Evolutionary conservation across 64 coral and sea anemone species (phyloP), one percentile per base, ranked within the genome.

Genomic region (Pachyseris speciosa): DNA sequence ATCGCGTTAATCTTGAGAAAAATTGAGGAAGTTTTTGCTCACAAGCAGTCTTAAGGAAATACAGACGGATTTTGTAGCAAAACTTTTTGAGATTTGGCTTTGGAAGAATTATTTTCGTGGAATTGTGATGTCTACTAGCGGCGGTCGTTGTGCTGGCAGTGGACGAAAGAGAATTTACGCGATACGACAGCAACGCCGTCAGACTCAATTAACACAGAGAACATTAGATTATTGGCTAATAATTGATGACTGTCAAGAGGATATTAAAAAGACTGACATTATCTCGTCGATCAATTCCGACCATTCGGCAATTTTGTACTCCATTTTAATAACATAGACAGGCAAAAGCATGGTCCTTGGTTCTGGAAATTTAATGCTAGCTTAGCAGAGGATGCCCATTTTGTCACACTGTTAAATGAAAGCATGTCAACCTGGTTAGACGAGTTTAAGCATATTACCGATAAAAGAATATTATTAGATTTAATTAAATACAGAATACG

Each of bases 361-460:
- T 83, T 83, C 51, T 83, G 51, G 51, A 83, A 83, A 83, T 83
- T 83, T 38, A 63, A 83, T 38, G 55, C 20, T 83, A 58, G 48
- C 36, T 38, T 83, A 58, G 26, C 63, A 31, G 33, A 80, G 12
- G 28, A 83, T 60, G 78, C 17, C 10, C 37, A 83, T 57, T 60
- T 58, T 83, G 51, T 83, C 24, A 77, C 38, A 60, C 3, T 36
- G 51, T 58, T 61, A 83, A 78, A 72, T 72, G 32, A 43, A 72
- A 34, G n/a, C 7, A 0, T 57, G 4, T 44, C 19, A 44, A 28
- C 38, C 22, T 3, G 34, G 20, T n/a, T 44, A 6, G 1, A 1
- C n/a, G 4, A 1, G 12, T 43, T 75, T n/a, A 47, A 55, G 38
- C 15, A 78, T 13, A 11, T 47, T 25, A 50, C n/a, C n/a, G 74